Base-by-base conservation (phyloP, 2,888 invertebrate species). In the Tenthredo distinguenda region DNA sequence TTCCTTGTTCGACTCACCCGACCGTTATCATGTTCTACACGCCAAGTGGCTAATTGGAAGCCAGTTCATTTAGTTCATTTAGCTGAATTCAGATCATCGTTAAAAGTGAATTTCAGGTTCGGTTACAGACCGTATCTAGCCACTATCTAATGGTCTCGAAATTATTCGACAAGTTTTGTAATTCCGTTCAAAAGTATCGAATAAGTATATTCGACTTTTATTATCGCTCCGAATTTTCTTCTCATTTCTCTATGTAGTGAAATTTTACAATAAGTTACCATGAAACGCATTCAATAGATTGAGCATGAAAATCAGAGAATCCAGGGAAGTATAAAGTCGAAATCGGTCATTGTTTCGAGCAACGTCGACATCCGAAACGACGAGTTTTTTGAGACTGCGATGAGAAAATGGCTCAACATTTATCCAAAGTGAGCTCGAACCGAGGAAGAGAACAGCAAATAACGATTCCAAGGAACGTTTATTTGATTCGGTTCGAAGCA, bases 381-480 rank as follows among this genome's bases (percentile, higher is more conserved):
- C 31, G n/a, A 55, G 50, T 77, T 40, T 47, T 81, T 62, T 40
- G 55, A 58, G 40, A 81, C 58, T 62, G 62, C 40, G 58, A 62
- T 81, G 62, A 81, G 37, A 62, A 37, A 81, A 62, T 0, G 37
- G 62, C 40, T 81, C 40, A 81, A 81, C 81, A 81, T 81, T 81
- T 21, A 62, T 62, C 62, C 40, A 58, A 62, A 81, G 34, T 62
- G 81, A 62, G n/a, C 26, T 81, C 21, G 81, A 81, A 81, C 34
- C 18, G 81, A 62, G 26, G 26, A 81, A 58, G 81, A 81, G 58
- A 68, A 83, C 47, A 68, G 65, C 65, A 83, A 83, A 68, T 83
- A 68, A 65, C 83, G 83, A 81, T 37, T 62, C 34, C 43, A 31
- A 71, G 83, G 21, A 83, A 83, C 83, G 68, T 65, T 71, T 83